Conservation (phyloP, 2,113 vertebrate genomes). For the Kryptolebias marmoratus region DNA sequence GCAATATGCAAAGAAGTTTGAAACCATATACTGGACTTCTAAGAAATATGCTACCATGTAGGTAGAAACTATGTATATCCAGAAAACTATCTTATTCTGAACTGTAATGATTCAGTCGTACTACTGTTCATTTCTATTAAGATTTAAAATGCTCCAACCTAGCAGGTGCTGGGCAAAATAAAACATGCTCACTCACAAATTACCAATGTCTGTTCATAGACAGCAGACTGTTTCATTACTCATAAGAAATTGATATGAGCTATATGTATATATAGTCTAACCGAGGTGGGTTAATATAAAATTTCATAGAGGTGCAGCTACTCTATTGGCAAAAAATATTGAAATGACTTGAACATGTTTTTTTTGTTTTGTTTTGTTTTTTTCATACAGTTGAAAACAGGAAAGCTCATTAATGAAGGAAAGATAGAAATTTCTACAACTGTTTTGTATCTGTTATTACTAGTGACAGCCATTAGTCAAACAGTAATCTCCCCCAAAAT, state of each 20-base stretch:
- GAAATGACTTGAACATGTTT: slow-evolving; percentile 29
- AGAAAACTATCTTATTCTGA: no score
- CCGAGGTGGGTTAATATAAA: background rate
- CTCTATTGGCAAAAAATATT: slow-evolving; percentile 14
- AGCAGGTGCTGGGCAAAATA: background rate
- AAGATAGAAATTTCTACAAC: background rate
- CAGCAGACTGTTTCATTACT: no score
- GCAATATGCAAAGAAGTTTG: no score
- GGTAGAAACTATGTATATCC: no score
- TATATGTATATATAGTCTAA: background rate
- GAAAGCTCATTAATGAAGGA: background rate
- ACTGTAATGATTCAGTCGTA: background rate
- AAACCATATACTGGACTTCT: no score
- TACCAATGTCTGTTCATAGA: no score
- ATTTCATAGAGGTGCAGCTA: background rate
- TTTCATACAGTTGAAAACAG: slow-evolving; percentile 19
- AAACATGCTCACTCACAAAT: no score
- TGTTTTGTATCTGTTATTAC: background rate
- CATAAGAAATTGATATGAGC: no score
- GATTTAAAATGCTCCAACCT: background rate
- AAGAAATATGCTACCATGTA: no score
- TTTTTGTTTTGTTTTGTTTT: background rate
- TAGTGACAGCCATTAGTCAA: background rate
- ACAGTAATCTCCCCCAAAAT: background rate
- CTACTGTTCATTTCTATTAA: background rate